These are phyloP conservation scores for Chascanopsetta lugubris DNA, from an alignment of 2,113 vertebrate species.

Conservation along the genomic window DNA sequence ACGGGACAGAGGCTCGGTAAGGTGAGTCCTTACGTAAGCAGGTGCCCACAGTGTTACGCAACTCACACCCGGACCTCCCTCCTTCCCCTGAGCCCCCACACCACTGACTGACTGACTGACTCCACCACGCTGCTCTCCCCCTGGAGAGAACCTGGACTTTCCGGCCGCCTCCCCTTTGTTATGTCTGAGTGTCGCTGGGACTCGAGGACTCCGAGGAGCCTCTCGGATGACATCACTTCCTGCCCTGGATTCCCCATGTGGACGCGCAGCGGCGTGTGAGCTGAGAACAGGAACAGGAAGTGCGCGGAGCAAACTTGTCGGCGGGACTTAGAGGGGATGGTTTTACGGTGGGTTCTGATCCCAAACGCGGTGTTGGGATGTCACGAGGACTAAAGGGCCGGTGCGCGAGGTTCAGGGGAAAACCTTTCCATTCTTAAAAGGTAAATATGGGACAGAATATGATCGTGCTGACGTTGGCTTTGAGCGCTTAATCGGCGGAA, in stretches of 20 bases:
- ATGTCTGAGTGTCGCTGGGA: slow-evolving; percentile 31
- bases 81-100: slow-evolving; percentile 13
- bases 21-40: slow-evolving; percentile 60
- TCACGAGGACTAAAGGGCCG: not conserved
- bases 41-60: slow-evolving; percentile 47
- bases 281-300: slow-evolving; percentile 70
- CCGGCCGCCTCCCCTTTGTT: slow-evolving; percentile 37
- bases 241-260: slow-evolving; percentile 65
- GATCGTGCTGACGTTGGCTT: too few species aligned
- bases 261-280: slow-evolving; percentile 43
- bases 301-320: slow-evolving; percentile 50
- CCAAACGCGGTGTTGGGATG: too few species aligned
- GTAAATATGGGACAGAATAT: too few species aligned
- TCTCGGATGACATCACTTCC: slow-evolving; percentile 72
- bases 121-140: slow-evolving; percentile 22
- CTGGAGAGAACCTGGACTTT: slow-evolving; percentile 30
- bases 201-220: slow-evolving; percentile 53
- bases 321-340: slow-evolving; percentile 34
- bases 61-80: slow-evolving; percentile 40
- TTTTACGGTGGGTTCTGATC: slow-evolving; percentile 3
- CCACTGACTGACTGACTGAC: slow-evolving; percentile 18
- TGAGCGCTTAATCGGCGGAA: too few species aligned
- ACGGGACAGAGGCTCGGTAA: slow-evolving; percentile 33
- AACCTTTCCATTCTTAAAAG: too few species aligned
- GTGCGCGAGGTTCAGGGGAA: too few species aligned